A percentile compares a stretch with the other conserved stretches of the same genome.
Evolutionary conservation across 2,797 vertebrate species (phyloP).

Genomic region (Myotis findleyi): DNA sequence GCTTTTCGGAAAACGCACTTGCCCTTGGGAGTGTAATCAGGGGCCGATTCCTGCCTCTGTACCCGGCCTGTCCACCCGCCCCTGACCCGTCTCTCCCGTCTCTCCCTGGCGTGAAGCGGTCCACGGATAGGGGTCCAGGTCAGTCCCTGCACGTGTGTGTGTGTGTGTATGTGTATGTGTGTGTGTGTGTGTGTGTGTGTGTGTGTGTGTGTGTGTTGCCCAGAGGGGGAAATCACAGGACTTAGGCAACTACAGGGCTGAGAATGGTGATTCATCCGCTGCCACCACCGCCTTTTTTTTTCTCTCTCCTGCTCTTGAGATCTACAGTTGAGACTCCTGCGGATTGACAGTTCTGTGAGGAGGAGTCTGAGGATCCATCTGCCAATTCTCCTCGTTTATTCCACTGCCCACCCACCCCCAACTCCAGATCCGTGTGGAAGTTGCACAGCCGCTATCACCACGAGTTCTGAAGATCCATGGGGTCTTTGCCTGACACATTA

Average conservation of each 20-base stretch:
- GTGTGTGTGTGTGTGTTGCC: constrained; percentile 74
- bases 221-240: constrained; percentile 77
- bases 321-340: constrained; percentile 55
- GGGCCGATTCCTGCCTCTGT: constrained; percentile 63
- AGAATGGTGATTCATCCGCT: constrained; percentile 81
- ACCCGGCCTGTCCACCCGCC: constrained; percentile 1
- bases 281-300: constrained; percentile 69
- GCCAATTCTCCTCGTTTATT: constrained; percentile 53
- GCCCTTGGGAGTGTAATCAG: constrained; percentile 68
- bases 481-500: constrained; percentile 80
- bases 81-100: constrained; percentile 21
- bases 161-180: constrained; percentile 43
- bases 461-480: constrained; percentile 81
- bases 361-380: constrained; percentile 79
- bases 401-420: neutral
- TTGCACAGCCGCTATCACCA: constrained; percentile 77
- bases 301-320: constrained; percentile 78
- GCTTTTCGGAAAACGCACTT: constrained; percentile 79
- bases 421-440: constrained; percentile 80
- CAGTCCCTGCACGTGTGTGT: constrained; percentile 77
- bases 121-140: constrained; percentile 71
- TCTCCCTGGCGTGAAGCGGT: constrained; percentile 65
- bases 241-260: constrained; percentile 82
- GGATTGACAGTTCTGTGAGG: constrained; percentile 84
- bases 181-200: too few species aligned